Evolutionary conservation across 2,113 vertebrate genomes (phyloP).

Genomic region (Rhabdornis inornatus): DNA sequence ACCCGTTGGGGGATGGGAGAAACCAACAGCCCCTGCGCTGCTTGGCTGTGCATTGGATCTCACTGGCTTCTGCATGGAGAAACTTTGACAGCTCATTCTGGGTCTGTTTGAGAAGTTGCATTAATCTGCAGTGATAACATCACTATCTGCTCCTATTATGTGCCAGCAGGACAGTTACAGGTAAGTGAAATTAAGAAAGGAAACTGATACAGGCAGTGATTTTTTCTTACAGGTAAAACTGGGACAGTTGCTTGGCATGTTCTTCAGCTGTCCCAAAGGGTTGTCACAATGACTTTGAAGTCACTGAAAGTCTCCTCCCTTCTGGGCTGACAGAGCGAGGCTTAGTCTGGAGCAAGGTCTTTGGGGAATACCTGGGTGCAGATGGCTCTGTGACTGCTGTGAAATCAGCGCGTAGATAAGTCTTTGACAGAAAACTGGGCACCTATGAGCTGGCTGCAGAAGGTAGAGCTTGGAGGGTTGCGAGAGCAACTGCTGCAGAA

Average conservation of each 20-base stretch:
- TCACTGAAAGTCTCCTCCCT: background rate
- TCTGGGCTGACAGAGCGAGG: background rate
- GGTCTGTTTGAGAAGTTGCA: background rate
- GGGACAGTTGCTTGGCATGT: background rate
- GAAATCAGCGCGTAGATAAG: rapidly evolving
- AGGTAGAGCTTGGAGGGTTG: background rate
- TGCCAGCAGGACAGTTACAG: background rate
- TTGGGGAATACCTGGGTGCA: rapidly evolving
- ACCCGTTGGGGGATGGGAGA: rapidly evolving
- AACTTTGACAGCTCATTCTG: background rate
- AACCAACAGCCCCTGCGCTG: rapidly evolving
- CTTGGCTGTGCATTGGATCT: background rate
- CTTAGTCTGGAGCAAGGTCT: background rate
- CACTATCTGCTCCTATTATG: background rate
- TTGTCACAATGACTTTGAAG: background rate
- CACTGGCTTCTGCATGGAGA: background rate
- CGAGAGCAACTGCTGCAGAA: background rate
- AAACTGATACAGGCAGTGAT: background rate
- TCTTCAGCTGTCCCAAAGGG: background rate
- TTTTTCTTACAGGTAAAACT: background rate
- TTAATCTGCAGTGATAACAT: rapidly evolving
- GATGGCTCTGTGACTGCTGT: background rate
- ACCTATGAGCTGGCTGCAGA: background rate
- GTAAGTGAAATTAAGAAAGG: background rate
- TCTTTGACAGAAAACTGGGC: background rate